Evolutionary conservation across 2,113 vertebrate species (phyloP).

Genomic region (Empidonax alnorum): DNA sequence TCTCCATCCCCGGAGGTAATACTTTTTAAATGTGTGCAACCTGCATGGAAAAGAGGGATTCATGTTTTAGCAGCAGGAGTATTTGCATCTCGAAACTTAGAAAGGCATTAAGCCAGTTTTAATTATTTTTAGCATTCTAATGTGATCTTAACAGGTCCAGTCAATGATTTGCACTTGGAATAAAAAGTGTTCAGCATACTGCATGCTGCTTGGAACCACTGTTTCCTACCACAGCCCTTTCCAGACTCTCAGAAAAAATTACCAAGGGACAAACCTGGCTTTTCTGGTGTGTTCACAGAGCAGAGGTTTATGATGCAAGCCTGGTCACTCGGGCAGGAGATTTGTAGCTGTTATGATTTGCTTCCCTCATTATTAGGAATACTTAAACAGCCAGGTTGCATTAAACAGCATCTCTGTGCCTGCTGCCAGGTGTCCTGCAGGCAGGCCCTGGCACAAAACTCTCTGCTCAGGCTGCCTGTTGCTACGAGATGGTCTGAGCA

Average conservation of each 20-base stretch:
- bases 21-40: not conserved
- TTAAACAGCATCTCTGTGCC: not conserved
- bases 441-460: not conserved
- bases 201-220: not conserved
- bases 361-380: not conserved
- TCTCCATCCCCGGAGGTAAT: not conserved
- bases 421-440: not conserved
- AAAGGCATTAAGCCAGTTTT: slow-evolving; percentile 19
- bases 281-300: not conserved
- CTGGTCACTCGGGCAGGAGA: slow-evolving; percentile 23
- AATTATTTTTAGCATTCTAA: slow-evolving; percentile 11
- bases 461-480: not conserved
- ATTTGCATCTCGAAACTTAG: not conserved
- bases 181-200: not conserved
- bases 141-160: not conserved
- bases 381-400: not conserved
- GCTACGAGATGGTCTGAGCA: not conserved
- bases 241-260: not conserved
- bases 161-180: slow-evolving; percentile 24
- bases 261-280: not conserved
- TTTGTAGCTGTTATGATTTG: not conserved
- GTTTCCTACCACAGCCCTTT: not conserved
- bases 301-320: not conserved
- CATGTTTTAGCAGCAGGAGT: not conserved
- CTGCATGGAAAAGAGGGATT: not conserved